Evolutionary conservation across 2,797 vertebrate genomes (phyloP).

Genomic region (Danio kyathit): DNA sequence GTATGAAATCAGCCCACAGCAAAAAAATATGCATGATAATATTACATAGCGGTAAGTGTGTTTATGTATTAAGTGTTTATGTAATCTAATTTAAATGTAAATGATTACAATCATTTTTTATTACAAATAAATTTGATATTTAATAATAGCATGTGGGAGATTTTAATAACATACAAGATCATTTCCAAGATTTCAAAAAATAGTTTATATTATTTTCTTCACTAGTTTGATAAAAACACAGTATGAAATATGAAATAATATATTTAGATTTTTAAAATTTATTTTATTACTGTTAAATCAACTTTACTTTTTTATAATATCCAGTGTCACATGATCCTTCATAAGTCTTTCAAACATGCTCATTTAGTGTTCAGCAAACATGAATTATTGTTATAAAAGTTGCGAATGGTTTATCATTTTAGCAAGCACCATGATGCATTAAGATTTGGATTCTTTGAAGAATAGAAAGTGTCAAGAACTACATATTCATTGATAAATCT

Average conservation of each 20-base stretch:
- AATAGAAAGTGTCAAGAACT: neutral
- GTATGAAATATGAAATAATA: too few species aligned
- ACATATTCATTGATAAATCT: too few species aligned
- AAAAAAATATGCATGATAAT: constrained; percentile 4
- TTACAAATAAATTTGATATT: too few species aligned
- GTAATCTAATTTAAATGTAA: neutral
- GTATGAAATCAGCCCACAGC: too few species aligned
- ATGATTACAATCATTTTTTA: neutral
- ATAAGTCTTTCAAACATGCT: neutral
- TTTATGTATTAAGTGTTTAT: neutral
- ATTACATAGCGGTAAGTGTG: neutral
- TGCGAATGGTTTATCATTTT: too few species aligned
- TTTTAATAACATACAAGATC: too few species aligned
- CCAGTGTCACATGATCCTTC: neutral
- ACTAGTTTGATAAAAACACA: too few species aligned
- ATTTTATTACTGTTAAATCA: too few species aligned
- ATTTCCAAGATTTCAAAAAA: too few species aligned
- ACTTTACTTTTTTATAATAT: neutral
- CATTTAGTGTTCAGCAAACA: neutral
- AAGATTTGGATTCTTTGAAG: neutral
- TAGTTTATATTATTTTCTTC: too few species aligned
- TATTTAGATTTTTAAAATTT: too few species aligned
- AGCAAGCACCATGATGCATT: neutral
- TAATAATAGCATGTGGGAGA: too few species aligned
- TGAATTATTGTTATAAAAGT: neutral